Conservation (phyloP, 2,797 vertebrate species). For the Takifugu ocellatus region DNA sequence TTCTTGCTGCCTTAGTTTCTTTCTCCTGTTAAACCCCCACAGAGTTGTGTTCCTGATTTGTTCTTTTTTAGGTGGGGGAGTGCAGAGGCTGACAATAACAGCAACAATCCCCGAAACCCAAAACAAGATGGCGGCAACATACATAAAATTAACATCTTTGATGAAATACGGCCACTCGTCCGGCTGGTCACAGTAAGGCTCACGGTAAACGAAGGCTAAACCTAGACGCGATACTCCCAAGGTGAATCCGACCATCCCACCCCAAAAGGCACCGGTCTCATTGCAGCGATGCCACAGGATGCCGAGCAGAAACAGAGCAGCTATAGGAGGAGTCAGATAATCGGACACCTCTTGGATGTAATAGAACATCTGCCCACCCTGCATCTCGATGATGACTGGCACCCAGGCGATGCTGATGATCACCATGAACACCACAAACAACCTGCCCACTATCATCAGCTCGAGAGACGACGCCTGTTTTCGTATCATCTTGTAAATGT, state of each 20-base stretch:
- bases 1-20: constrained; percentile 14
- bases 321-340: constrained; percentile 92
- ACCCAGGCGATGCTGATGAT: constrained; percentile 94
- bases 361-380: constrained; percentile 96
- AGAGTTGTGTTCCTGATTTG: constrained; percentile 86
- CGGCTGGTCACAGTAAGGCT: constrained; percentile 83
- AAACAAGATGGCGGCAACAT: constrained; percentile 87
- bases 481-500: constrained; percentile 87
- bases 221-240: constrained; percentile 82
- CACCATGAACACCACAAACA: constrained; percentile 92
- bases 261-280: constrained; percentile 92
- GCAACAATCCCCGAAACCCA: constrained; percentile 85
- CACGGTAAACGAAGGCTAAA: constrained; percentile 86
- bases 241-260: constrained; percentile 84
- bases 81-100: constrained; percentile 85
- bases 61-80: constrained; percentile 80
- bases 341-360: constrained; percentile 93
- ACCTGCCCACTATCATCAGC: constrained; percentile 86
- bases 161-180: constrained; percentile 88
- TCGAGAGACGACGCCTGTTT: constrained; percentile 79
- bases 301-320: constrained; percentile 90
- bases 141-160: constrained; percentile 92
- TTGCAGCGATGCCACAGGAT: constrained; percentile 94
- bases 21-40: constrained; percentile 77
- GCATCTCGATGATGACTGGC: constrained; percentile 94